Evolutionary conservation across 1,140 invertebrate genomes (phyloP), one percentile per base, ranked within the genome.

Genomic region (Ceratina australensis): DNA sequence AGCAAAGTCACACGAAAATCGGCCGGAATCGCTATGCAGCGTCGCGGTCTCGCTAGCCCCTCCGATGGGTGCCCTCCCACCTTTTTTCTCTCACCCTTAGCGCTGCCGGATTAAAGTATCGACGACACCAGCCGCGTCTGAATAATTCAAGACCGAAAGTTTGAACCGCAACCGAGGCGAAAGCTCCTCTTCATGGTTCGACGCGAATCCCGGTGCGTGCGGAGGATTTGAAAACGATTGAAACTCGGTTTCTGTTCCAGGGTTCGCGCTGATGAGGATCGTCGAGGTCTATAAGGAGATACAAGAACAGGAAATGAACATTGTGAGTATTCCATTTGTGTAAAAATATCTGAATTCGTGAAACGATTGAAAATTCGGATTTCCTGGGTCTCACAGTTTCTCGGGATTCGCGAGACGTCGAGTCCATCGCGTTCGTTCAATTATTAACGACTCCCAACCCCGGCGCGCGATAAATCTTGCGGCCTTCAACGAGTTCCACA

Each of bases 221-320:
- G 26, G 7, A 57, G 2, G 20, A 18, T 47, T 57, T 54, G 52
- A 73, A 74, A 33, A 72, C 66, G 67, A 82, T 77, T 59, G 69
- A 75, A 73, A 42, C 67, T 16, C 47, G 50, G 15, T 84, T 84
- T 87, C 89, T 91, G 87, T 95, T 95, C 54, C 94, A 98, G 97
- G 97, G 88, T 95, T 96, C 56, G 96, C 96, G 61, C 93, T 98
- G 68, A 96, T 97, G 95, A 97, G 97, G 92, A 96, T 98, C 78
- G 96, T 97, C 18, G 97, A 97, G 89, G 97, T 98, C 16, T 97
- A 98, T 91, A 96, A 97, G 89, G 96, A 97, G 91, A 97, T 98
- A 77, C 97, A 98, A 92, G 95, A 97, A 49, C 97, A 98, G 91
- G 97, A 98, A 91, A 96, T 97, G 95, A 98, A 97, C 90, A 97